phyloP scores from a whole-genome alignment of 2,888 invertebrate species.

The Agonopterix subpropinquella region DNA sequence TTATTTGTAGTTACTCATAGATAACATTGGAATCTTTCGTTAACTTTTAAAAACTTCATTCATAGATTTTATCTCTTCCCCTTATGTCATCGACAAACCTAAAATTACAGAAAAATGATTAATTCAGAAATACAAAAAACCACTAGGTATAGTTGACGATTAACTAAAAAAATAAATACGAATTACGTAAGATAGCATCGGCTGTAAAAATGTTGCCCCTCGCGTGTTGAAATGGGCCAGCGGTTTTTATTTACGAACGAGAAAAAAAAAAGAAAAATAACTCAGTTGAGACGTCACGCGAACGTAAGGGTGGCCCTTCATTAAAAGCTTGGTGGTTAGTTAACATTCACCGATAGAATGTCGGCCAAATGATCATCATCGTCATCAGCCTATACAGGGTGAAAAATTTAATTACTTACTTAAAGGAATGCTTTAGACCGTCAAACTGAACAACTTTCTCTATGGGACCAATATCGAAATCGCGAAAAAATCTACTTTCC shows the following conservation, averaged over 20 bases:
- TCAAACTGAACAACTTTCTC: too few relatives aligned
- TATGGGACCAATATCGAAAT: too few relatives aligned
- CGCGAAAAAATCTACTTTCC: too few relatives aligned
- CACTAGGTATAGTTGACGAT: constrained; percentile 13
- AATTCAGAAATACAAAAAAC: constrained; percentile 10
- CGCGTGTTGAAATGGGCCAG: constrained; percentile 11
- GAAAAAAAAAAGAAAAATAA: constrained; percentile 13
- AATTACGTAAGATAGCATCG: constrained; percentile 10
- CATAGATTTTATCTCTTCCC: neutral
- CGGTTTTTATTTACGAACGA: constrained; percentile 26
- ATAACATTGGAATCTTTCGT: too few relatives aligned
- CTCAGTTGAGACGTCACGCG: constrained; percentile 24
- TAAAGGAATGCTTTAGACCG: too few relatives aligned
- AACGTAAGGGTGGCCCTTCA: constrained; percentile 6
- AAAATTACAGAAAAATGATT: constrained; percentile 12
- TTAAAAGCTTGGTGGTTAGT: neutral
- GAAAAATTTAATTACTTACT: too few relatives aligned
- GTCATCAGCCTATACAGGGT: too few relatives aligned
- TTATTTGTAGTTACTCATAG: too few relatives aligned
- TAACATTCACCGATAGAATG: too few relatives aligned
- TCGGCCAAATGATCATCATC: too few relatives aligned
- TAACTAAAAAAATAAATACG: constrained; percentile 15
- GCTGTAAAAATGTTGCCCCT: constrained; percentile 5
- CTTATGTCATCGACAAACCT: constrained; percentile 4
- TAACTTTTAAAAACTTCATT: too few relatives aligned